Percentiles rank a stretch among this genome's conserved stretches.
phyloP scores from a whole-genome alignment of 2,113 vertebrate species.

The Apodemus speciosus region DNA sequence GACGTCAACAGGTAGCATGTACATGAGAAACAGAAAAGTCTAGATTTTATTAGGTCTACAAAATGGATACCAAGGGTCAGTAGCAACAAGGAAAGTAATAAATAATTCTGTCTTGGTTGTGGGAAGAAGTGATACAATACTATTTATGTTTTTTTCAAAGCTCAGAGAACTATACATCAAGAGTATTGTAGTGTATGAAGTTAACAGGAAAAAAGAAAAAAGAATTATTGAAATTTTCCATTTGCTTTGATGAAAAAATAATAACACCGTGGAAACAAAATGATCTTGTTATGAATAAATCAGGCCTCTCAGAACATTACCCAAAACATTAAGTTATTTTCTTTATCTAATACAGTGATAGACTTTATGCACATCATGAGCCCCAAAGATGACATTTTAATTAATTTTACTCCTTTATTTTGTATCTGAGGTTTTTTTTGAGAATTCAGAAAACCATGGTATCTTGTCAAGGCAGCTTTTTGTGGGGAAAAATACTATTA shows the following conservation, averaged over 20 bases:
- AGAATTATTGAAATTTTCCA: neutral
- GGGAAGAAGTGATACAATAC: neutral
- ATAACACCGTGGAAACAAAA: neutral
- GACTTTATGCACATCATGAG: neutral
- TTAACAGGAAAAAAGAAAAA: slow-evolving; percentile 35
- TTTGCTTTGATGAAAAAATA: neutral
- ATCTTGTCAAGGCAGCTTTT: neutral
- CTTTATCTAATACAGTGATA: neutral
- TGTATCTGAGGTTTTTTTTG: neutral
- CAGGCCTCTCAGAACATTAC: neutral
- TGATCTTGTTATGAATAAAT: neutral
- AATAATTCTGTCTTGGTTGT: neutral
- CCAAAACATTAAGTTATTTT: neutral
- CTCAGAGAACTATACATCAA: neutral
- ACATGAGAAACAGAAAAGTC: neutral
- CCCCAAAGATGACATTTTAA: neutral
- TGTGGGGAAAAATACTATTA: neutral
- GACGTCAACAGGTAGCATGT: no score
- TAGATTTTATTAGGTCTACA: neutral
- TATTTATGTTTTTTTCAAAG: neutral
- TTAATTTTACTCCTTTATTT: neutral
- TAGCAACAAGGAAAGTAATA: neutral
- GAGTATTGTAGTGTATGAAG: neutral
- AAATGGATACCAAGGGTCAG: neutral
- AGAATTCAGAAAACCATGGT: neutral